A percentile compares a stretch with the other conserved stretches of the same genome.
These are phyloP conservation scores for Nibea coibor DNA, from an alignment of 2,113 vertebrate genomes.

Conservation along the genomic window DNA sequence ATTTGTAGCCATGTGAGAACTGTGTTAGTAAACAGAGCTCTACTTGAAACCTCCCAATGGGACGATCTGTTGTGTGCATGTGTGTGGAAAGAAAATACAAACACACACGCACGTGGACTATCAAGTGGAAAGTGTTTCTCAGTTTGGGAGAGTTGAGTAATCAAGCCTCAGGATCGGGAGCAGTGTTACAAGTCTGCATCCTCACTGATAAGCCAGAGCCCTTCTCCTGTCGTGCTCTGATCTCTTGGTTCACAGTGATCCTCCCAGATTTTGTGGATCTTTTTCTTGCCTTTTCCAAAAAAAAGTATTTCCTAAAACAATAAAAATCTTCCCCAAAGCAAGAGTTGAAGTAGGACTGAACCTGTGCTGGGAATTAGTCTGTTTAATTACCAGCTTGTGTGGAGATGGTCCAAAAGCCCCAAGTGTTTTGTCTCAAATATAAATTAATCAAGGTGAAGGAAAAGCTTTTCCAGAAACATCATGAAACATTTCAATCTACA, in stretches of 20 bases:
- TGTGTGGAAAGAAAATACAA: conserved; percentile 65
- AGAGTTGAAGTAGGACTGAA: background rate
- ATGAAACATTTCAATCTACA: conserved; percentile 22
- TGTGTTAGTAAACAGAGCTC: conserved; percentile 40
- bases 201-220: conserved; percentile 67
- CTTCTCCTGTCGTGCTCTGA: conserved; percentile 24
- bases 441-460: conserved; percentile 23
- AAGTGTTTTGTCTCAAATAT: conserved; percentile 27
- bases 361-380: background rate
- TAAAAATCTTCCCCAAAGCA: background rate
- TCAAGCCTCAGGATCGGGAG: conserved; percentile 58
- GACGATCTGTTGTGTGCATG: background rate
- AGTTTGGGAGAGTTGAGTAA: conserved; percentile 55
- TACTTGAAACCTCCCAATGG: conserved; percentile 23
- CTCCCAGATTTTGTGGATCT: background rate
- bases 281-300: conserved; percentile 1
- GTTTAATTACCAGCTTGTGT: conserved; percentile 3
- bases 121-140: conserved; percentile 62
- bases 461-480: conserved; percentile 12
- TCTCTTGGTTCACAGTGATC: conserved; percentile 18
- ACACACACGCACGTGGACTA: conserved; percentile 49
- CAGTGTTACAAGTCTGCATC: conserved; percentile 69
- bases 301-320: background rate
- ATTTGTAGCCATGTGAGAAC: conserved; percentile 29
- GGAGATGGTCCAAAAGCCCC: background rate